phyloP scores from a whole-genome alignment of 2,797 vertebrate genomes.

The Euphonia xanthogaster region DNA sequence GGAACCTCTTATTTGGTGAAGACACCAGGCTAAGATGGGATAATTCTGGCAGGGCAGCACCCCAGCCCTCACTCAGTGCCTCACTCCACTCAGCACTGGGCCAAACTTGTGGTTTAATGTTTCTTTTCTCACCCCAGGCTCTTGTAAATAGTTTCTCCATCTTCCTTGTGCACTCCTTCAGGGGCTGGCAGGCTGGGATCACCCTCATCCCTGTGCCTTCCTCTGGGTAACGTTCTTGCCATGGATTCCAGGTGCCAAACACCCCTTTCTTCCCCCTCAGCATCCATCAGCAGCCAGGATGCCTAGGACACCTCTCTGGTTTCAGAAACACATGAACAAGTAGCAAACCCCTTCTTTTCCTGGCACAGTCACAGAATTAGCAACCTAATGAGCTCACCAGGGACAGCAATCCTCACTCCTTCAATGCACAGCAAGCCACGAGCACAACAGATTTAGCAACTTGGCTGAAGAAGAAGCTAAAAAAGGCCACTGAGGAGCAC shows the following conservation, averaged over 20 bases:
- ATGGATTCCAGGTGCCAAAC: background rate
- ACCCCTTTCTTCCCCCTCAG: background rate
- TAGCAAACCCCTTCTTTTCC: background rate
- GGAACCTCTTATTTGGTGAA: background rate
- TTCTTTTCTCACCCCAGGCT: background rate
- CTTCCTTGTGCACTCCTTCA: background rate
- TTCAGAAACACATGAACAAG: background rate
- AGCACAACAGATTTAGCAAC: background rate
- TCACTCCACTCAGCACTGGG: background rate
- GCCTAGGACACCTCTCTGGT: background rate
- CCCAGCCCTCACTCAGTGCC: background rate
- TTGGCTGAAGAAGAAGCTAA: background rate
- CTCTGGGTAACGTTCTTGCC: background rate
- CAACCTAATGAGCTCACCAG: background rate
- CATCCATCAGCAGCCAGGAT: background rate
- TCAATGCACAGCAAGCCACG: background rate
- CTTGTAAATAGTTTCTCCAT: background rate
- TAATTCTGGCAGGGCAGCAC: background rate
- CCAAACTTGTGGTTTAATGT: background rate
- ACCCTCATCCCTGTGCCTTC: background rate
- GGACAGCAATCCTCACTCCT: background rate
- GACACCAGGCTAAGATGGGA: background rate
- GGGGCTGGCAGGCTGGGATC: background rate
- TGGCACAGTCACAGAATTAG: background rate
- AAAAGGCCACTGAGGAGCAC: background rate